Base-by-base conservation (phyloP, 2,113 vertebrate species). In the Pseudonaja textilis region DNA sequence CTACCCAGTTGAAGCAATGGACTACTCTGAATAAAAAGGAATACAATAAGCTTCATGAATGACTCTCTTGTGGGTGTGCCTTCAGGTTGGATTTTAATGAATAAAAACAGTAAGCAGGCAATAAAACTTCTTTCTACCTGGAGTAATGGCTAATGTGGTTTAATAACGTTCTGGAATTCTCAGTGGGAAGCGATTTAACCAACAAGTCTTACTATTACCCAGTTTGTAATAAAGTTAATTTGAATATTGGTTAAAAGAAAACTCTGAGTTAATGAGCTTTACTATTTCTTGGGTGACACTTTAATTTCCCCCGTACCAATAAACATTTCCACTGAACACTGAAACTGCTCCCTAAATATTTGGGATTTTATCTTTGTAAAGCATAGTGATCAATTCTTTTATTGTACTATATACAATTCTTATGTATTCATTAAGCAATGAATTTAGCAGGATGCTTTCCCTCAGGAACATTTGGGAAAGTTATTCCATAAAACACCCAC, bases 241-340 rank as follows among this genome's bases (percentile, higher is more conserved):
- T 89, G 94, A 34, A 97, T 81, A 81, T 93, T 92, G 95, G 96
- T 97, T 97, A 95, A 96, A 96, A 94, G 95, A 94, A 96, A 97
- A 96, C 91, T 97, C 97, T 0, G 88, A 90, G 29, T 94, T 97
- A 97, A 97, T 97, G 93, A 97, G 95, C 93, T 97, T 96, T 97
- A 96, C 86, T 97, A 95, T 97, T 97, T 98, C 94, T 95, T 42
- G 92, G 95, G 91, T 96, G 96, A 95, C 95, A 97, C 93, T 96
- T 97, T 97, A 96, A 97, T 98, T 95, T 96, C 92, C 74, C 74
- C 86, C 39, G 85, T 96, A 97, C 93, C 95, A 96, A 96, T 96
- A 97, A 97, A 94, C 95, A 94, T 95, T 97, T 95, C 91, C 89
- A 3, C 85, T 96, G 95, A 97, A 92, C 95, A 93, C 9, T 45